Base-by-base conservation (phyloP, 2,113 vertebrate species). In the Zosterops hypoxanthus region DNA sequence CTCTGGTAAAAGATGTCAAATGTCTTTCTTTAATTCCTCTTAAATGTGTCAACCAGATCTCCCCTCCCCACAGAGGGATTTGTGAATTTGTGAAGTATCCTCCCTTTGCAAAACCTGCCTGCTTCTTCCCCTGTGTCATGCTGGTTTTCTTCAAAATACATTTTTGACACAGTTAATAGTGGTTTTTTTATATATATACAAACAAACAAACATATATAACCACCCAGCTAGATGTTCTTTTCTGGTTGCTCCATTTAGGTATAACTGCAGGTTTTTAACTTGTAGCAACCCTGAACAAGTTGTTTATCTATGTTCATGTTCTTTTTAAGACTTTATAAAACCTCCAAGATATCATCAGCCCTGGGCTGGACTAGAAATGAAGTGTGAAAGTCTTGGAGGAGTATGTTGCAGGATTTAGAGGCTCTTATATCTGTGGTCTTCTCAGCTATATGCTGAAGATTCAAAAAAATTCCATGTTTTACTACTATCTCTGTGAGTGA, bases 61-160 rank as follows among this genome's bases (percentile, higher is more conserved):
- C 34, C 26, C 41, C 5, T 29, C 22, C 42, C 13, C 2, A 2
- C 17, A 55, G 33, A 56, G 17, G 42, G n/a, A 82, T 31, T 41
- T 9, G 9, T 0, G 2, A 86, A 61, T 31, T 41, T 9, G 9
- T 0, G 2, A 86, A 61, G 49, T 87, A 65, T 24, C 26, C 36
- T 79, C 56, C 22, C 49, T 71, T 86, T 65, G n/a, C 34, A 73
- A 73, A 83, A 84, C 36, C n/a, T 57, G 31, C 19, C 68, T 21
- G 14, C 59, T 57, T 85, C 39, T 56, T 64, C 46, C 50, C 50
- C 13, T 29, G 18, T 47, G 23, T 52, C 57, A 79, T 8, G 20
- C 4, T 87, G 6, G 10, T 71, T 92, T 64, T 26, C 36, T 49
- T 79, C 3, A 8, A 85, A 82, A 29, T 66, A 31, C 9, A 36